Evolutionary conservation across 2,797 vertebrate species (phyloP).

Genomic region (Pempheris klunzingeri): DNA sequence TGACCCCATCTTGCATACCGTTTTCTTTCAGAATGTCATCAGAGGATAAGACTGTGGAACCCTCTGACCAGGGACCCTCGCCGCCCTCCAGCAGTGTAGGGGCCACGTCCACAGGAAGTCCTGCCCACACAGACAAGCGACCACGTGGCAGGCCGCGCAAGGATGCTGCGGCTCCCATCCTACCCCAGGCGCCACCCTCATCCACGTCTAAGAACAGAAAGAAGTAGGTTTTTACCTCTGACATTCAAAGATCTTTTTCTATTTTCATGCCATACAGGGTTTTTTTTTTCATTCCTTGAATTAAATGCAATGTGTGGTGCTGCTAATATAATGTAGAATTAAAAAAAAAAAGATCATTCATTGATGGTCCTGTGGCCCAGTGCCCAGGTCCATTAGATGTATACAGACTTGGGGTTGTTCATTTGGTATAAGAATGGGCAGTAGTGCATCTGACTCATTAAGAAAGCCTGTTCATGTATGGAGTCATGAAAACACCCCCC

Average conservation of each 20-base stretch:
- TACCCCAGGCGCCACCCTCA: conserved; percentile 78
- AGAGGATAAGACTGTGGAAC: conserved; percentile 95
- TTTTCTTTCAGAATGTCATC: conserved; percentile 93
- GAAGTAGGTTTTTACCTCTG: conserved; percentile 89
- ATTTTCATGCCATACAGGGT: background rate
- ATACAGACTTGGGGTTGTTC: background rate
- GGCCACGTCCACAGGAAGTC: conserved; percentile 92
- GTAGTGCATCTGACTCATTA: background rate
- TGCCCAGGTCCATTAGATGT: background rate
- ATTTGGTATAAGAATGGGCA: background rate
- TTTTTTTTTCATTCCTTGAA: background rate
- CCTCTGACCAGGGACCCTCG: conserved; percentile 90
- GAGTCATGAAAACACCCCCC: background rate
- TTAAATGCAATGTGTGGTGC: background rate
- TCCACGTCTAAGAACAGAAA: conserved; percentile 93
- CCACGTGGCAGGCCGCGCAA: conserved; percentile 97
- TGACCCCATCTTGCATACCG: conserved; percentile 12
- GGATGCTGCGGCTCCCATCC: conserved; percentile 89
- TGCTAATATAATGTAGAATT: background rate
- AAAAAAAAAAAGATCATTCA: background rate
- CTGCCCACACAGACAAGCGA: conserved; percentile 94
- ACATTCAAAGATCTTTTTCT: conserved; percentile 10
- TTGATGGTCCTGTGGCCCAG: no score
- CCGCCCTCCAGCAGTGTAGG: conserved; percentile 88
- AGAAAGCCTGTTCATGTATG: background rate